Evolutionary conservation across 2,797 vertebrate genomes (phyloP), one percentile per base, ranked within the genome.

Genomic region (Sebastes jordani): DNA sequence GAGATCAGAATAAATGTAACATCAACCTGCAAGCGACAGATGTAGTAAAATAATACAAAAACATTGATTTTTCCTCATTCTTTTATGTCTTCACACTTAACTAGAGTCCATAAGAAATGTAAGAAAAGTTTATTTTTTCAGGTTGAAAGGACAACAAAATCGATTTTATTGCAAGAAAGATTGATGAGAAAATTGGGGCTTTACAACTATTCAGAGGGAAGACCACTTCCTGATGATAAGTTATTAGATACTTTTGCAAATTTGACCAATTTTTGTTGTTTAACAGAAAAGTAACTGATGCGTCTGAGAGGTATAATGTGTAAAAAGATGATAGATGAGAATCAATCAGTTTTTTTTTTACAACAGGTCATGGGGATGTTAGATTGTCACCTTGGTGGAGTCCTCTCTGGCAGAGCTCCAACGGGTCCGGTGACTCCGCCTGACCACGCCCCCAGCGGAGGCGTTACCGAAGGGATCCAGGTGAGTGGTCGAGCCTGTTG

Each of bases 341-440:
- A 38, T 30, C 2, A 46, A 62, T 18, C 20, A 25, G 7, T 7
- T n/a, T 46, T 3, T 58, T 27, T 59, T 25, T 72, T 23, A 3
- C 4, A 32, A 5, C 18, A 16, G 6, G 8, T 25, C 2, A 2
- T n/a, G 11, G 2, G 20, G 25, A 63, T 23, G 65, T 34, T 59
- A 5, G 11, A 7, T 2, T 49, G 86, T 91, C 90, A 97, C 97
- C 96, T 97, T 97, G 84, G 94, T 95, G 0, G 96, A 78, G 2
- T 98, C 97, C 84, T 98, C 97, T 34, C 96, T 92, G 66, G 95
- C 94, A 0, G 96, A 93, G 90, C 96, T 95, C 97, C 97, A 98
- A 52, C 97, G 97, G 7, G 96, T 94, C 36, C 96, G 95, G 78
- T 95, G 94, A 55, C 94, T 93, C 84, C 95, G 89, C 77, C 96